Evolutionary conservation across 2,797 vertebrate species (phyloP).

Genomic region (Peromyscus eremicus): DNA sequence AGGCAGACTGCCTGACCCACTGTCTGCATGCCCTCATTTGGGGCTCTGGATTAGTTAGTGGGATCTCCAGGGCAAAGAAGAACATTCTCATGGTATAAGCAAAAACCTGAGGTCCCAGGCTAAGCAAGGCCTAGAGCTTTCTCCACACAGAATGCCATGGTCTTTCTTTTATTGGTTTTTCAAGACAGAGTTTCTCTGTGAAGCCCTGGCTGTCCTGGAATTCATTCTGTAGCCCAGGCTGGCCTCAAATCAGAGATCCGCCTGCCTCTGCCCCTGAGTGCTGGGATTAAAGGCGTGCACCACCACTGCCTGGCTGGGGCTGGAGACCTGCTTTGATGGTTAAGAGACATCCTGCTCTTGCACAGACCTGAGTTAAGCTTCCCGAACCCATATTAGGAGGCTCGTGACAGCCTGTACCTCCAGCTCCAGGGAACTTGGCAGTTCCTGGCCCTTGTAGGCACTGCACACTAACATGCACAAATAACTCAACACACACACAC

Average conservation of each 20-base stretch:
- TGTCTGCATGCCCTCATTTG: not conserved
- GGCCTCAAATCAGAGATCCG: not conserved
- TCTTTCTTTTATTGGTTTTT: not conserved
- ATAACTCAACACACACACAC: not conserved
- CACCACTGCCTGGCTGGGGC: not conserved
- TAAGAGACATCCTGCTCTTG: not conserved
- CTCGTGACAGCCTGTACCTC: not conserved
- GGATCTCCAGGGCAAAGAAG: not conserved
- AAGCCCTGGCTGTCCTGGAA: not conserved
- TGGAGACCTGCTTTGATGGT: not conserved
- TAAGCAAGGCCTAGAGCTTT: accelerated
- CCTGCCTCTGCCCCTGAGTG: not conserved
- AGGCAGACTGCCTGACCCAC: not conserved
- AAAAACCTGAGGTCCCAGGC: not conserved
- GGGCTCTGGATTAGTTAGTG: not conserved
- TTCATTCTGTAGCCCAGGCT: not conserved
- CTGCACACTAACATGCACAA: not conserved
- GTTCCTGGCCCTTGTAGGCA: not conserved
- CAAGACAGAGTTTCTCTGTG: not conserved
- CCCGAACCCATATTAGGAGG: not conserved
- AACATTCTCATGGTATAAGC: not conserved
- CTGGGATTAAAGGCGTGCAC: not conserved
- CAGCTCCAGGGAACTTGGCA: not conserved
- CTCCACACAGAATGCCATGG: not conserved
- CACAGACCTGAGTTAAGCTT: not conserved